Base-by-base conservation (phyloP, 1,140 invertebrate genomes). In the Meteorus sp. region DNA sequence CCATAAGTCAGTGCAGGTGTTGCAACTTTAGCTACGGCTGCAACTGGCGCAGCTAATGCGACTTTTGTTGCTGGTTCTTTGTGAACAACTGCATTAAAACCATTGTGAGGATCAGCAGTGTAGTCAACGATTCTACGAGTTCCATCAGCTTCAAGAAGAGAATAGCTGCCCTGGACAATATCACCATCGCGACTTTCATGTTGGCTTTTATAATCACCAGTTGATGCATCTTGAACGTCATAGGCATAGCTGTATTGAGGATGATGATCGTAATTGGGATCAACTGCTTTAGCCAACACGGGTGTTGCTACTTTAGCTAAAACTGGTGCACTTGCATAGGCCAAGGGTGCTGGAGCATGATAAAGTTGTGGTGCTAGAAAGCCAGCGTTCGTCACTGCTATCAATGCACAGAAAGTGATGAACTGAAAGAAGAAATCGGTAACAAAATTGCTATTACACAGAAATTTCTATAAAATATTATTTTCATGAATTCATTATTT, bases 121-220 rank as follows among this genome's bases (percentile, higher is more conserved):
- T 82, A 81, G 54, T 80, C 75, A 5, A 83, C 80, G 22, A 77
- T 69, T 51, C 80, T 62, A 11, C 78, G 72, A 8, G 74, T 52
- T 63, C 87, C 87, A 67, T 89, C 78, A 70, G 15, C 71, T 55
- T 62, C 87, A 15, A 52, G 50, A n/a, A 88, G 79, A 55, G 82
- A 83, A 75, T 88, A 89, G 70, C 86, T 84, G 41, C 86, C 86
- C 37, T 83, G 82, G 2, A 87, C 84, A 61, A 79, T 81, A 61
- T 84, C 83, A 62, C 84, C 83, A 65, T 85, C 79, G 53, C 84
- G 79, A 37, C 78, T 68, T 68, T 85, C 84, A 71, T 81, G 79
- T 52, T 84, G 83, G 60, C 75, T 77, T 63, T 85, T 85, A 8
- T 82, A 67, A 63, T 85, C 83, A 31, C 83, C 84, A 54, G 84